These are phyloP conservation scores for Hylia prasina DNA, from an alignment of 2,113 vertebrate species.

Conservation along the genomic window DNA sequence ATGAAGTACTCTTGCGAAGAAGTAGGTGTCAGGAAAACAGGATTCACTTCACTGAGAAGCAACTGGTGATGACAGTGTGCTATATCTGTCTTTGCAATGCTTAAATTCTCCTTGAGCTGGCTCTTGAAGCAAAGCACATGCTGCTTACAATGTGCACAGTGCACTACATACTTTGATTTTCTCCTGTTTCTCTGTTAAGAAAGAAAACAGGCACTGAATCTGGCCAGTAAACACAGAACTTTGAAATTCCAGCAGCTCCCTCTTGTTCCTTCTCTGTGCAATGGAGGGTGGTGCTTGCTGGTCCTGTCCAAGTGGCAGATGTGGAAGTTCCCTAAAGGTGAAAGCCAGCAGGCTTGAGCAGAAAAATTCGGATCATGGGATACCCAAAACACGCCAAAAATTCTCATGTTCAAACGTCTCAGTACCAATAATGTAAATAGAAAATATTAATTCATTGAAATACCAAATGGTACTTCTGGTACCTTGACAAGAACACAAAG, in stretches of 20 bases:
- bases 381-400: neutral
- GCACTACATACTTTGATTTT: neutral
- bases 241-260: neutral
- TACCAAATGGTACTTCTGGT: neutral
- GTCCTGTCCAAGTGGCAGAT: neutral
- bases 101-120: neutral
- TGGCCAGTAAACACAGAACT: neutral
- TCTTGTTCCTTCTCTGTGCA: neutral
- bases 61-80: slow-evolving; percentile 26
- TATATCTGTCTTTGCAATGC: slow-evolving; percentile 25
- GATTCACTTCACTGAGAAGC: slow-evolving; percentile 1
- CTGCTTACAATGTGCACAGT: neutral
- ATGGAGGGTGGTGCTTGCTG: neutral
- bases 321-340: neutral
- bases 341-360: neutral
- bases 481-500: neutral
- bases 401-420: neutral
- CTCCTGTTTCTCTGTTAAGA: neutral
- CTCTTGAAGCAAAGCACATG: neutral
- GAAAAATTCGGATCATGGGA: neutral
- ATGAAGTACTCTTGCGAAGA: slow-evolving; percentile 16
- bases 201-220: neutral
- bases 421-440: neutral
- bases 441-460: neutral
- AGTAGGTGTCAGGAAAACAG: slow-evolving; percentile 22